Conservation (phyloP, 1,140 invertebrate species). For the Pinna nobilis region DNA sequence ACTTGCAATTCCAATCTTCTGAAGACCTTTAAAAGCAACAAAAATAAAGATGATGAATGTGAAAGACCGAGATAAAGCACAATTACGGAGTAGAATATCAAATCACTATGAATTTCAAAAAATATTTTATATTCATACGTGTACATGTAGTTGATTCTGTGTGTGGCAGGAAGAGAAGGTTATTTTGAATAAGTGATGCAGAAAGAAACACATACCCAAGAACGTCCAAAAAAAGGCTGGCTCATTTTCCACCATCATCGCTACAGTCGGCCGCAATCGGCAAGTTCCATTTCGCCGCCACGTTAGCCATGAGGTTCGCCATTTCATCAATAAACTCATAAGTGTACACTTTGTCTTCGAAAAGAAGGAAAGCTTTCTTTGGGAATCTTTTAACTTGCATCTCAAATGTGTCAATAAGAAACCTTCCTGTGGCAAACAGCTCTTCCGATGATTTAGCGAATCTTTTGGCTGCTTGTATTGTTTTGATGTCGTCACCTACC, state of each 20-base stretch:
- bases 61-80: too few relatives aligned
- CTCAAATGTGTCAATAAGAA: constrained; percentile 50
- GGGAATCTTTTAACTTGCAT: constrained; percentile 23
- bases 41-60: too few relatives aligned
- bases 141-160: too few relatives aligned
- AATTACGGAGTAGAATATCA: too few relatives aligned
- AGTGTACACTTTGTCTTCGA: constrained; percentile 39
- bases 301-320: constrained; percentile 44
- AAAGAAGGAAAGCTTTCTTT: constrained; percentile 49
- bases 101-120: too few relatives aligned
- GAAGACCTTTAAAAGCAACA: constrained; percentile 38
- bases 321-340: constrained; percentile 49
- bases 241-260: constrained; percentile 58
- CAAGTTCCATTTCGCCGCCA: constrained; percentile 25
- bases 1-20: constrained; percentile 44
- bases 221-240: constrained; percentile 56
- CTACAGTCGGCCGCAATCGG: constrained; percentile 38
- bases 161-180: too few relatives aligned
- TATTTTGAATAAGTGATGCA: too few relatives aligned
- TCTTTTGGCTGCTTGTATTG: background rate
- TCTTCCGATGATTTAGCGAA: background rate
- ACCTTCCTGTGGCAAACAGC: background rate
- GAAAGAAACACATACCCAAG: constrained; percentile 54
- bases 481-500: constrained; percentile 34
- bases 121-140: too few relatives aligned